Base-by-base conservation (phyloP, 2,888 invertebrate genomes). In the Drosophila rubida region DNA sequence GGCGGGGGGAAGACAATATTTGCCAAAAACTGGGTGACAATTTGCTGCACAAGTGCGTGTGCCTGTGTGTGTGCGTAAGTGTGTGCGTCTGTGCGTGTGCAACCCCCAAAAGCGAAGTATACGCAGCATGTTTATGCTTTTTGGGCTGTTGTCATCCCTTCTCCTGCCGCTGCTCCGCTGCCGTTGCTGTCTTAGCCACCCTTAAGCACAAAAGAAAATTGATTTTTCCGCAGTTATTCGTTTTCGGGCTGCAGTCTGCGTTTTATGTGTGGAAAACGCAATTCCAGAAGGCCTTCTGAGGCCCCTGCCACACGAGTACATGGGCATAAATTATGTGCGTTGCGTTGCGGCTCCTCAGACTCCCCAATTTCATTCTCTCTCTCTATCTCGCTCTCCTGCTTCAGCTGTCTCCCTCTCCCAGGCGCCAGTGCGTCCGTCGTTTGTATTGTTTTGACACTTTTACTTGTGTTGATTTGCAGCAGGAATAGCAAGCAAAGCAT, bases 391-490 rank as follows among this genome's bases (percentile, higher is more conserved):
- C 14, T 16, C 39, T 41, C 19, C 16, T 25, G 7, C 25, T 39
- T 6, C 19, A 27, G 27, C 37, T 23, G 4, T 14, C 32, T 6
- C 0, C 6, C 30, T 14, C 14, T 14, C 19, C 19, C 1, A 2
- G 13, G 75, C 80, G 78, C 78, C 72, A 75, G 78, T 72, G 74
- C 79, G 54, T 79, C 65, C 79, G 54, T 79, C 65, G 63, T 65
- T 72, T 50, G 75, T 78, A 82, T 82, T 85, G 81, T 82, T 82
- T 85, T 82, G 83, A 82, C 86, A 85, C 80, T 82, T 85, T 81
- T 69, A 63, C 80, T 81, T 65, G 67, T 82, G 82, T 77, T 85
- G 82, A 81, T 85, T 85, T 81, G 81, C 81, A 77, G 79, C 70
- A 54, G 39, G 35, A 48, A 23, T 22, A 64, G 32, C 51, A 2